These are phyloP conservation scores for Podiceps cristatus DNA, from an alignment of 2,113 vertebrate species.

Conservation along the genomic window DNA sequence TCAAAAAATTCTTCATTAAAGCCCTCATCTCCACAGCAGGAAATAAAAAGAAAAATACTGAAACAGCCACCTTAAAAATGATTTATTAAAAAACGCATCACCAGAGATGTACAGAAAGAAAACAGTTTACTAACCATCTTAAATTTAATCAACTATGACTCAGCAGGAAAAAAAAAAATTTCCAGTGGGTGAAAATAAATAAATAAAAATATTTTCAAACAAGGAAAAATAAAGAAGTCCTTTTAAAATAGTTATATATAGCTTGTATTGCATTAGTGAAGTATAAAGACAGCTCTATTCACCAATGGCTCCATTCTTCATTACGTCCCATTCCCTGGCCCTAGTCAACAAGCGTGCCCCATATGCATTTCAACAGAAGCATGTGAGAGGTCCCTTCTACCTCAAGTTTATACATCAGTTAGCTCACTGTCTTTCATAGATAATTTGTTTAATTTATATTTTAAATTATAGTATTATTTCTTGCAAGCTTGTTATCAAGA, in stretches of 20 bases:
- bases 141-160: conserved; percentile 50
- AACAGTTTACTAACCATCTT: conserved; percentile 42
- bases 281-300: neutral
- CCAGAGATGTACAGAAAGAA: conserved; percentile 31
- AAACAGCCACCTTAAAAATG: conserved; percentile 62
- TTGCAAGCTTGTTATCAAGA: neutral
- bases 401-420: fast-evolving
- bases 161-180: conserved; percentile 49
- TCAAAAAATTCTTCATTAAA: conserved; percentile 71
- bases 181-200: conserved; percentile 27
- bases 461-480: neutral
- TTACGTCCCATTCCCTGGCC: neutral
- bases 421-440: neutral
- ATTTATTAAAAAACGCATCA: conserved; percentile 66
- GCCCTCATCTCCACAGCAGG: conserved; percentile 65
- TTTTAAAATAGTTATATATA: neutral
- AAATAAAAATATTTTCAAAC: conserved; percentile 20
- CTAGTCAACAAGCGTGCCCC: fast-evolving
- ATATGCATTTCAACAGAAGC: neutral
- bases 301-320: neutral
- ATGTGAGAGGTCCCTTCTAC: neutral
- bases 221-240: neutral
- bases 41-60: conserved; percentile 62
- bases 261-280: neutral
- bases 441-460: neutral